Evolutionary conservation across 2,113 vertebrate genomes (phyloP).

Genomic region (Oryzias curvinotus): DNA sequence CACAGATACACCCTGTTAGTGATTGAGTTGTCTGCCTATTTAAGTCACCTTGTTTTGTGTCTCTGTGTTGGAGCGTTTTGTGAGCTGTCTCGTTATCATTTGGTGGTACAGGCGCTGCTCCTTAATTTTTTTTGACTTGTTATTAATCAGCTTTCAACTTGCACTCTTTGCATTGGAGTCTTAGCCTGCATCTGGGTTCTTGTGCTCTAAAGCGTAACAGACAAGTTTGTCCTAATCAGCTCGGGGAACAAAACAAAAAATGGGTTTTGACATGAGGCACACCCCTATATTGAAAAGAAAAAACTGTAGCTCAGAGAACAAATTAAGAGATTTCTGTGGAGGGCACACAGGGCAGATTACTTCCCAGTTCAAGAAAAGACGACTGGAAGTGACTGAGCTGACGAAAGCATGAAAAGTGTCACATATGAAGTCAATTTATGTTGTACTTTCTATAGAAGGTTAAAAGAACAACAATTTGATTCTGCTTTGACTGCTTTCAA

Average conservation of each 20-base stretch:
- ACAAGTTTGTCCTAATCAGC: too few relatives aligned
- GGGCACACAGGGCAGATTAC: constrained; percentile 26
- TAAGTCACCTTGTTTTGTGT: too few relatives aligned
- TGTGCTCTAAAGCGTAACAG: too few relatives aligned
- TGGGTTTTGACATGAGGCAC: constrained; percentile 17
- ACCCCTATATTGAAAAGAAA: constrained; percentile 48
- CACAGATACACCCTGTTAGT: too few relatives aligned
- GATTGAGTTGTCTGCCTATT: too few relatives aligned
- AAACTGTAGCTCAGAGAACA: constrained; percentile 45
- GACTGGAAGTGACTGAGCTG: constrained; percentile 9
- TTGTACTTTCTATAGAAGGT: constrained; percentile 6
- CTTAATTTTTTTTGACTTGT: too few relatives aligned
- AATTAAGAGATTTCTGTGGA: constrained; percentile 43
- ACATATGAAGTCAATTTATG: constrained; percentile 53
- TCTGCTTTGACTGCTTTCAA: constrained; percentile 10
- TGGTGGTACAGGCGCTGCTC: too few relatives aligned
- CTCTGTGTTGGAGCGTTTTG: too few relatives aligned
- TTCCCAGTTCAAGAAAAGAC: constrained; percentile 14
- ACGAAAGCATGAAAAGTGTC: constrained; percentile 34
- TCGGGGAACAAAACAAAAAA: not conserved
- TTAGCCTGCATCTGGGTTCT: too few relatives aligned
- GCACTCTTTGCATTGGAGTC: too few relatives aligned
- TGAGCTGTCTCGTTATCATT: too few relatives aligned
- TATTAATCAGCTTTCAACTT: too few relatives aligned
- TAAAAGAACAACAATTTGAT: constrained; percentile 1